Evolutionary conservation across 1,140 invertebrate species (phyloP).

Genomic region (Brevipalpus yothersi): DNA sequence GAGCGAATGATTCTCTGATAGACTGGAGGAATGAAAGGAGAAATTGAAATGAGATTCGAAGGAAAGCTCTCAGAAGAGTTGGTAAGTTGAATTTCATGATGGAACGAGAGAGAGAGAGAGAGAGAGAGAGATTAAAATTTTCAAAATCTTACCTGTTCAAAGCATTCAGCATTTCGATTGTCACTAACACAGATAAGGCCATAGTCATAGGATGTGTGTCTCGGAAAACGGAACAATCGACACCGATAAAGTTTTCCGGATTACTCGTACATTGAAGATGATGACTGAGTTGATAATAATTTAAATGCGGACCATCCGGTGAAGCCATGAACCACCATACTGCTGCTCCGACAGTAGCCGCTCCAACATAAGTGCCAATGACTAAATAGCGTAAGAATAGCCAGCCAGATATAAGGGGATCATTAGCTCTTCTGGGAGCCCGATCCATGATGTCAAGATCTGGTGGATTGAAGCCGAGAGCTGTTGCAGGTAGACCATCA

Average conservation of each 20-base stretch:
- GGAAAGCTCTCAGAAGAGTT: too few relatives aligned
- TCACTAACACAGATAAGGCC: constrained; percentile 96
- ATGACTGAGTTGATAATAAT: constrained; percentile 62
- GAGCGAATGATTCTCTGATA: constrained; percentile 98
- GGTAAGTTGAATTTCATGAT: neutral
- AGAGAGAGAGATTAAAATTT: neutral
- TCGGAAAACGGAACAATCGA: constrained; percentile 89
- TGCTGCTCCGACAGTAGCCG: constrained; percentile 91
- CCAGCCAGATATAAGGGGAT: constrained; percentile 97
- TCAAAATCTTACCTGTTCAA: constrained; percentile 72
- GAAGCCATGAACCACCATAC: constrained; percentile 99
- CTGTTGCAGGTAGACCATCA: constrained; percentile 97
- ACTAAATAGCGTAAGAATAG: constrained; percentile 97
- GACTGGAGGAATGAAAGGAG: constrained; percentile 30
- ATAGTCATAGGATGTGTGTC: constrained; percentile 99
- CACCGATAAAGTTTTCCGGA: constrained; percentile 35
- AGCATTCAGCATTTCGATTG: constrained; percentile 99
- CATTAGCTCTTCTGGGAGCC: constrained; percentile 84
- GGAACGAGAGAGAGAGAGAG: neutral
- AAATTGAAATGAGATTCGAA: too few relatives aligned
- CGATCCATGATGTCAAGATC: constrained; percentile 96
- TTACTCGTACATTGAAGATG: constrained; percentile 25
- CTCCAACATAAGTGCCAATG: constrained; percentile 52
- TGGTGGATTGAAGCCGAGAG: constrained; percentile 97
- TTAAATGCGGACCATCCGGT: constrained; percentile 71